A percentile compares a stretch with the other conserved stretches of the same genome.
phyloP scores from a whole-genome alignment of 2,113 vertebrate genomes.

The Leuciscus idus region DNA sequence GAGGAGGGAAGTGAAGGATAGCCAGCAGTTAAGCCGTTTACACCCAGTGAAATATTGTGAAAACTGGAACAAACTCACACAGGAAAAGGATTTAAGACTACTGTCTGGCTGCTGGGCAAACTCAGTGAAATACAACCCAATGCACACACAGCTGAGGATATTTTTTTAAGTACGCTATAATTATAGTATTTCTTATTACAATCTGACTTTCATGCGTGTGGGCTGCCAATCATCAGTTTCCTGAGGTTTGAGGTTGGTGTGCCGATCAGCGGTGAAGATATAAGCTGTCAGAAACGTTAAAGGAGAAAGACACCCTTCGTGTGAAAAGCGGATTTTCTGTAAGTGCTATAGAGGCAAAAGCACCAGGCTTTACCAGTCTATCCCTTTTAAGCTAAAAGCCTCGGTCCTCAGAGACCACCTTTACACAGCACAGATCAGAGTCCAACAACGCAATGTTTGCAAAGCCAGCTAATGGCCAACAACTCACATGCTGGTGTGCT shows the following conservation, averaged over 20 bases:
- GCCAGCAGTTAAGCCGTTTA: constrained; percentile 14
- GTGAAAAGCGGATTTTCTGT: neutral
- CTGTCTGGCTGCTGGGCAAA: constrained; percentile 15
- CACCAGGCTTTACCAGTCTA: constrained; percentile 13
- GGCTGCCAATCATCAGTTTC: neutral
- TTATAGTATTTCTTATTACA: neutral
- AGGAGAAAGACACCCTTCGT: constrained; percentile 31
- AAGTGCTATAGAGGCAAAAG: constrained; percentile 4
- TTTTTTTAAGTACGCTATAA: neutral
- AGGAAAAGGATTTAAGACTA: neutral
- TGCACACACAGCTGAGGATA: constrained; percentile 15
- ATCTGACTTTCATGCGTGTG: neutral
- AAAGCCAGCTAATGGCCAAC: neutral
- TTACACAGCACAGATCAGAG: neutral
- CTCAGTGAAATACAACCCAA: neutral
- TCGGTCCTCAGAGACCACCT: constrained; percentile 7
- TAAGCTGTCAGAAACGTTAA: neutral
- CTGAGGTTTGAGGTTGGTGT: neutral
- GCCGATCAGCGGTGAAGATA: neutral
- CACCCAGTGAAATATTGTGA: neutral
- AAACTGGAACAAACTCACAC: neutral
- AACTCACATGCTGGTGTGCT: neutral
- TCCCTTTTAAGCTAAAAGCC: constrained; percentile 13
- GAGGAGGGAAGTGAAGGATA: neutral
- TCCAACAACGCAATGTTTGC: neutral